Evolutionary conservation across 2,888 invertebrate species (phyloP).

Genomic region (Nymphalis c-album): DNA sequence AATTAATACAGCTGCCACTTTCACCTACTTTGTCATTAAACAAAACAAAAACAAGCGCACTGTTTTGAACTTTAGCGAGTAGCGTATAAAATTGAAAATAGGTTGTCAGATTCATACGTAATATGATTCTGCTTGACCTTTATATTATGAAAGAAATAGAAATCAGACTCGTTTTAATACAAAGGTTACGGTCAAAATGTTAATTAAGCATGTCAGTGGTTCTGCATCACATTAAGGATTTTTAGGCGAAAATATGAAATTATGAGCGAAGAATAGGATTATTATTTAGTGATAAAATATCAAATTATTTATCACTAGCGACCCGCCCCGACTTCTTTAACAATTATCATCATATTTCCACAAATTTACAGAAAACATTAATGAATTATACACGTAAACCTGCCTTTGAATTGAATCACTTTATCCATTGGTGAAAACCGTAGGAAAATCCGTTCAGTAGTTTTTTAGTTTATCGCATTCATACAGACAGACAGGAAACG

Average conservation of each 20-base stretch:
- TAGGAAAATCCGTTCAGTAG: too few relatives aligned
- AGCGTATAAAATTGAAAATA: not conserved
- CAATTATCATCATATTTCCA: too few relatives aligned
- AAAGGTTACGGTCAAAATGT: not conserved
- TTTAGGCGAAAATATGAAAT: not conserved
- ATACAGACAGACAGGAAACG: too few relatives aligned
- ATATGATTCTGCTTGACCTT: not conserved
- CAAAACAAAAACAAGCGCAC: constrained; percentile 10
- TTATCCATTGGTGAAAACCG: too few relatives aligned
- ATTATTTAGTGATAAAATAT: too few relatives aligned
- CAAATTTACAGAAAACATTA: too few relatives aligned
- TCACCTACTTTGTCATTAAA: constrained; percentile 39
- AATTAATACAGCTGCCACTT: constrained; percentile 41
- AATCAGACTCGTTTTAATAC: not conserved
- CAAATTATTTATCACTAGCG: too few relatives aligned
- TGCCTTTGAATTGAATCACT: too few relatives aligned
- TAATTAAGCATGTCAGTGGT: not conserved
- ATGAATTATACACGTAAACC: too few relatives aligned
- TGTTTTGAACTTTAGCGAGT: constrained; percentile 12
- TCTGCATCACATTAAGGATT: not conserved
- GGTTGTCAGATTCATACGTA: not conserved
- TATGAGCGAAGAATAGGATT: too few relatives aligned
- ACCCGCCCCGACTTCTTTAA: too few relatives aligned
- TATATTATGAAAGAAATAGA: not conserved
- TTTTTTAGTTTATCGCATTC: too few relatives aligned